A percentile compares a stretch with the other conserved stretches of the same genome.
Evolutionary conservation across 2,797 vertebrate genomes (phyloP).

Genomic region (Labroides dimidiatus): DNA sequence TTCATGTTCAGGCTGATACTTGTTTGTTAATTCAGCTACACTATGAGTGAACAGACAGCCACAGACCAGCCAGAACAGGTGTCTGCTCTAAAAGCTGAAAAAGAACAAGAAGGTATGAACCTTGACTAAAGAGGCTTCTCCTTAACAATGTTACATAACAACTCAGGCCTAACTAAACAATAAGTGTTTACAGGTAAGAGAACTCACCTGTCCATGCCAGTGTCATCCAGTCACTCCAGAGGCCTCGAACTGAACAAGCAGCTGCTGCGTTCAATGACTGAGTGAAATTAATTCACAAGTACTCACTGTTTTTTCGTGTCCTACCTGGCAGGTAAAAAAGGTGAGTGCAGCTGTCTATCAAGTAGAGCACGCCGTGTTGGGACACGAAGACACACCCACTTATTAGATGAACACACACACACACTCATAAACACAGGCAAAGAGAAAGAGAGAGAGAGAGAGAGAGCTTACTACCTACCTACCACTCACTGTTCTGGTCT

Average conservation of each 20-base stretch:
- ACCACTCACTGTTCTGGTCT: conserved; percentile 18
- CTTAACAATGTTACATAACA: not conserved
- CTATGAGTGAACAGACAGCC: not conserved
- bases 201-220: conserved; percentile 56
- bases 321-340: conserved; percentile 73
- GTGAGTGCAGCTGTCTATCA: conserved; percentile 65
- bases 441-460: conserved; percentile 13
- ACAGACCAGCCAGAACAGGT: conserved; percentile 50
- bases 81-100: conserved; percentile 25
- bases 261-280: conserved; percentile 10
- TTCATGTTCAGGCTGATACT: conserved; percentile 17
- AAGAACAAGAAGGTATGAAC: not conserved
- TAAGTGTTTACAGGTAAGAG: not conserved
- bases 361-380: conserved; percentile 63
- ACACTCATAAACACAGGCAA: not conserved
- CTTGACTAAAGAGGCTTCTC: not conserved
- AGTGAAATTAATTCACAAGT: conserved; percentile 11
- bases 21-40: not conserved
- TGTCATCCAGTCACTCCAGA: not conserved
- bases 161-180: not conserved
- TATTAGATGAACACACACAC: conserved; percentile 11
- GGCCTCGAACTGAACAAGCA: not conserved
- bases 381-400: conserved; percentile 78
- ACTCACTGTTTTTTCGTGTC: conserved; percentile 32
- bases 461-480: not conserved